Evolutionary conservation across 2,888 invertebrate genomes (phyloP).

Genomic region (Tortricodes alternella): DNA sequence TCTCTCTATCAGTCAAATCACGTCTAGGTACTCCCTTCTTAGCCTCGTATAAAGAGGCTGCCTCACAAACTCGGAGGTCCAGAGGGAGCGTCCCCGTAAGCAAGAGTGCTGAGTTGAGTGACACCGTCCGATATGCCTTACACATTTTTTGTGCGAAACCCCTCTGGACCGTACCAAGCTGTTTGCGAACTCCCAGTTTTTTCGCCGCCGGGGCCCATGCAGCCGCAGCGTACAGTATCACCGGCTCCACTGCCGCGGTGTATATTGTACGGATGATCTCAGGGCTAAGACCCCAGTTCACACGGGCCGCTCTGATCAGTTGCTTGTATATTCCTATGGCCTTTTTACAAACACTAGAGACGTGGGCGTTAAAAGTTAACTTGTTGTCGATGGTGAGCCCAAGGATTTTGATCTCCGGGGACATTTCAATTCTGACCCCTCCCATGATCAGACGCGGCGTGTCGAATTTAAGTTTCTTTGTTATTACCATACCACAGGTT

Average conservation of each 20-base stretch:
- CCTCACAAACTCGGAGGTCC: slow-evolving; percentile 5
- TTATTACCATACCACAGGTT: slow-evolving; percentile 26
- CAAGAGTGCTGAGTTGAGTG: slow-evolving; percentile 7
- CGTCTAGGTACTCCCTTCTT: neutral
- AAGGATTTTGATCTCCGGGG: slow-evolving; percentile 24
- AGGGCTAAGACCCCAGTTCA: no score
- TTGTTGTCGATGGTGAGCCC: slow-evolving; percentile 26
- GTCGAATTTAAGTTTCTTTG: slow-evolving; percentile 24
- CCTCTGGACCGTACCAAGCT: no score
- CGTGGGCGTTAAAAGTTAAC: slow-evolving; percentile 22
- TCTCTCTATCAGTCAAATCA: neutral
- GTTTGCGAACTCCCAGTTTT: no score
- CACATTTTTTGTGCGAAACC: neutral
- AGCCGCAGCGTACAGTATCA: no score
- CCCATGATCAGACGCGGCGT: slow-evolving; percentile 29
- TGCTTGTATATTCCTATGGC: no score
- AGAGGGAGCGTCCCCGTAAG: slow-evolving; percentile 10
- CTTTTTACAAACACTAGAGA: no score
- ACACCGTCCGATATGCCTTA: slow-evolving; percentile 7
- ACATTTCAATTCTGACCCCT: slow-evolving; percentile 10
- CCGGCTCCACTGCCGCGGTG: no score
- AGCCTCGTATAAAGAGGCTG: slow-evolving; percentile 1
- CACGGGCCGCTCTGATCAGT: no score
- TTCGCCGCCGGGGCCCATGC: no score
- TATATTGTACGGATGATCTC: no score